Evolutionary conservation across 2,888 invertebrate species (phyloP).

Genomic region (Horisme vitalbata): DNA sequence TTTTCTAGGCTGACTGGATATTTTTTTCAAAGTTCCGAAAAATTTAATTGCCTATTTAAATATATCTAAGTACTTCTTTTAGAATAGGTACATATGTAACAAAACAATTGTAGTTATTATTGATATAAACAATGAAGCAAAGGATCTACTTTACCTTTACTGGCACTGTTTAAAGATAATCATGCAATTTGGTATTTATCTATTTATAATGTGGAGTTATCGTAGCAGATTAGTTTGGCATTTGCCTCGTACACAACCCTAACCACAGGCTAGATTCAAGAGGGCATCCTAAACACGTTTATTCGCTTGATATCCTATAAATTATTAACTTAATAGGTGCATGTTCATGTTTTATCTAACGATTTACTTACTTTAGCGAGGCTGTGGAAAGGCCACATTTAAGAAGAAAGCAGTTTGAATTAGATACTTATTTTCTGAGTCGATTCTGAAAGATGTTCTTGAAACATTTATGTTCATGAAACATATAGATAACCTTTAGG

Average conservation of each 20-base stretch:
- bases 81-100: no score
- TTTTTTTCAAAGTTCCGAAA: no score
- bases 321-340: conserved; percentile 22
- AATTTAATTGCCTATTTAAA: no score
- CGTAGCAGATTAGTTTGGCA: conserved; percentile 21
- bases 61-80: no score
- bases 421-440: not conserved
- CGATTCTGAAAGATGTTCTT: no score
- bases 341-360: conserved; percentile 29
- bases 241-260: conserved; percentile 21
- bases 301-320: conserved; percentile 21
- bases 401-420: conserved; percentile 22
- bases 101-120: no score
- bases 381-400: conserved; percentile 46
- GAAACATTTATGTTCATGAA: no score
- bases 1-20: no score
- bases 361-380: conserved; percentile 39
- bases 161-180: not conserved
- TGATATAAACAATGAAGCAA: no score
- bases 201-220: conserved; percentile 16
- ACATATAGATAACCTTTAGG: no score
- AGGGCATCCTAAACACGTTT: conserved; percentile 25
- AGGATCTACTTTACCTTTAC: no score
- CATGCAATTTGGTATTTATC: conserved; percentile 12
- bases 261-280: conserved; percentile 21